These are phyloP conservation scores for Stichodactyla helianthus DNA, from an alignment of 64 coral and sea anemone species.

Conservation along the genomic window DNA sequence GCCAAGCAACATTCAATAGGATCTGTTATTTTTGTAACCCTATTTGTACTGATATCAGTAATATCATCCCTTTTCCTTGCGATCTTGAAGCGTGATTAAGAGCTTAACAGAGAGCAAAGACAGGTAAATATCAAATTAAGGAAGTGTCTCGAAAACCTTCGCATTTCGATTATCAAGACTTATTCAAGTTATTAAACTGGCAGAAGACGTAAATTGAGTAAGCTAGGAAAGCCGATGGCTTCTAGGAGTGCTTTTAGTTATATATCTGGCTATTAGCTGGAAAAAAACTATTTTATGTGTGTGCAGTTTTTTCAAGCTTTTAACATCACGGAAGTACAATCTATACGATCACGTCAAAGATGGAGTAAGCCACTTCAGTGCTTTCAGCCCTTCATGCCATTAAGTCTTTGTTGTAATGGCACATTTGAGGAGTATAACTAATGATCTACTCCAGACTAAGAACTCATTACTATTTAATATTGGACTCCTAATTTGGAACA, in stretches of 20 bases:
- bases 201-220: neutral
- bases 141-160: neutral
- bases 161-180: neutral
- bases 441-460: slow-evolving; percentile 11
- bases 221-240: neutral
- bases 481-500: slow-evolving; percentile 1
- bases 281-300: neutral
- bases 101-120: too few species aligned
- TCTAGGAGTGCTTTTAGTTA: neutral
- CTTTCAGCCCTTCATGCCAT: slow-evolving; percentile 12
- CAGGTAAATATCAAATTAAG: neutral
- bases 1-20: neutral
- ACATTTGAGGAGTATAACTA: slow-evolving; percentile 3
- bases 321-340: slow-evolving; percentile 2
- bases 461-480: slow-evolving; percentile 4
- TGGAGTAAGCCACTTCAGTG: slow-evolving; percentile 8
- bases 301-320: neutral
- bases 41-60: neutral
- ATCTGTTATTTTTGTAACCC: neutral
- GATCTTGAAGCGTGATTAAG: too few species aligned
- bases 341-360: slow-evolving; percentile 3
- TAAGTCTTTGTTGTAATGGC: slow-evolving; percentile 1
- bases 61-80: neutral
- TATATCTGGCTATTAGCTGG: too few species aligned
- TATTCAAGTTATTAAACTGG: neutral